Base-by-base conservation (phyloP, 2,888 invertebrate species). In the Biston stratarius region DNA sequence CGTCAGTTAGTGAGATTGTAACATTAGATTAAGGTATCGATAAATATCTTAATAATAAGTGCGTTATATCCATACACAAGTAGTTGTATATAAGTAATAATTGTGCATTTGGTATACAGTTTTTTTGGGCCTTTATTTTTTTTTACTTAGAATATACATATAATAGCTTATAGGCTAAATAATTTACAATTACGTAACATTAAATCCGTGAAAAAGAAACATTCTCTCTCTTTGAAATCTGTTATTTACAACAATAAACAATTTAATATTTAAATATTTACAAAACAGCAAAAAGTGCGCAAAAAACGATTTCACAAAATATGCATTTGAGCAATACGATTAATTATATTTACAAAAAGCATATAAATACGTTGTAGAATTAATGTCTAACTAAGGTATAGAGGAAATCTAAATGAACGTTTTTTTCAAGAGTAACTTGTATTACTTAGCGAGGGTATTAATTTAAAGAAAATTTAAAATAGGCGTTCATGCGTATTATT, bases 321-420 rank as follows among this genome's bases (percentile, higher is more conserved):
- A 93, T 92, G 91, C 92, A 90, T 92, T 93, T 93, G 93, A 93
- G 93, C 93, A 93, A 92, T 91, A 92, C 86, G 83, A 90, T 90
- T 89, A 88, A 73, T 86, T 89, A 87, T 90, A 90, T 92, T 90
- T 92, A 91, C 90, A 92, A 85, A 88, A 90, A 90, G 87, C 85
- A 83, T 85, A 87, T 62, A 84, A 86, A 77, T 87, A 87, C 67
- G 63, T 72, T 72, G 71, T 74, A 78, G 79, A 75, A 70, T 71
- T 69, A 74, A 73, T 64, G 56, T 64, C 71, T 72, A 73, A 67
- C 72, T 68, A 68, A 71, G 69, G 63, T 63, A 59, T 63, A 71
- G 64, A 65, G 55, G 38, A 73, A 72, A 72, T 63, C 47, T 62
- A 73, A 72, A 68, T 64, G 6, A 63, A 73, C 51, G 11, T 61